Conservation (phyloP, 2,888 invertebrate species). For the Diarsia rubi region DNA sequence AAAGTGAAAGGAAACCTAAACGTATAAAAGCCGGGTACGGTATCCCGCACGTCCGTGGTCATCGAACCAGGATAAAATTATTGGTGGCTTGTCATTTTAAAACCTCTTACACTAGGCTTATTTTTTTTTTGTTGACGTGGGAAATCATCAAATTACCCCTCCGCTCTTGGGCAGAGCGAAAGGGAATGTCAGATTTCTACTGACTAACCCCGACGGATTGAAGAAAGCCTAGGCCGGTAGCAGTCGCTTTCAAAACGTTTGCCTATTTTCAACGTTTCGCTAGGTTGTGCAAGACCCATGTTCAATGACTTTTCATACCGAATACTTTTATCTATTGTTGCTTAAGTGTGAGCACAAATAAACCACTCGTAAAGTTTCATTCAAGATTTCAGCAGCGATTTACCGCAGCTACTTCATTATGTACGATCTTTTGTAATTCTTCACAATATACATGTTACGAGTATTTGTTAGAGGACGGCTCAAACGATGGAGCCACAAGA, state of each 20-base stretch:
- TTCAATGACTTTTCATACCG: background rate
- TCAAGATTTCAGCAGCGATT: constrained; percentile 34
- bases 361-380: background rate
- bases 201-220: too few species aligned
- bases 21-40: background rate
- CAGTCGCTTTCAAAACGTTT: background rate
- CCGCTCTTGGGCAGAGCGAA: too few species aligned
- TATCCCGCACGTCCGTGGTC: background rate
- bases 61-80: background rate
- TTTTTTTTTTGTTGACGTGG: too few species aligned
- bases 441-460: constrained; percentile 34
- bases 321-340: background rate
- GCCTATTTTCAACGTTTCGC: background rate
- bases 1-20: background rate
- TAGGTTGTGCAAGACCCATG: background rate
- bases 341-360: constrained; percentile 1
- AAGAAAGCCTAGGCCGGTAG: background rate
- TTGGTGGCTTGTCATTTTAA: background rate
- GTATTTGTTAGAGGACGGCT: constrained; percentile 23
- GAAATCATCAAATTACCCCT: too few species aligned
- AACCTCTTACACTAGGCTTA: background rate
- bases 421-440: constrained; percentile 34
- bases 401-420: constrained; percentile 8
- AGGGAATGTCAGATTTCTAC: too few species aligned
- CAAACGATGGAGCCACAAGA: constrained; percentile 28